Evolutionary conservation across 2,797 vertebrate species (phyloP).

Genomic region (Neosilurus mollespiculum): DNA sequence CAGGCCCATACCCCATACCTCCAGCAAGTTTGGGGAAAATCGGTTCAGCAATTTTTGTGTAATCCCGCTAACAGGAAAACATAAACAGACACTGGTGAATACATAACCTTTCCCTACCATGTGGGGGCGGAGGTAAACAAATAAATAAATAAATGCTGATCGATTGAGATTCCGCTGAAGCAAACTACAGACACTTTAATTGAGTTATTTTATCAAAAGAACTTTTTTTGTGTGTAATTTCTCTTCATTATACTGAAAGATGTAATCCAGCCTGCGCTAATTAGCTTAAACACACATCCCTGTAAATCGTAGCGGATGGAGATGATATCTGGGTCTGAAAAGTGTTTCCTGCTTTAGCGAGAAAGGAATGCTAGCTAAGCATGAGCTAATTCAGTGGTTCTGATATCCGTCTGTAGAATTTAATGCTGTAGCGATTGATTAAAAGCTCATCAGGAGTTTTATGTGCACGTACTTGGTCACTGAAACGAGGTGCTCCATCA

Average conservation of each 20-base stretch:
- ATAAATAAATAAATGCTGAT: not conserved
- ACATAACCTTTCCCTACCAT: too few species aligned
- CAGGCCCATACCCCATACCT: too few species aligned
- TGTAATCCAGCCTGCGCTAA: not conserved
- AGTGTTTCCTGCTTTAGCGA: not conserved
- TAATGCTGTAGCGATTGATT: not conserved
- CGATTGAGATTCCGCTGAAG: not conserved
- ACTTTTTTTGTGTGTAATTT: too few species aligned
- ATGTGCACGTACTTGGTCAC: slow-evolving; percentile 8
- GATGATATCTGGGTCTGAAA: not conserved
- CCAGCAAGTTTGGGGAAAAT: too few species aligned
- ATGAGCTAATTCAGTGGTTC: not conserved
- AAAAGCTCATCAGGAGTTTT: slow-evolving; percentile 25
- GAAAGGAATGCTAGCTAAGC: not conserved
- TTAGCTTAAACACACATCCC: not conserved
- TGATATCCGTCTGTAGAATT: not conserved
- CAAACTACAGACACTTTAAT: not conserved
- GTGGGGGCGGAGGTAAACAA: too few species aligned
- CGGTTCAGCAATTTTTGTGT: too few species aligned
- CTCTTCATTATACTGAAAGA: not conserved
- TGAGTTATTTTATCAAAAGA: not conserved
- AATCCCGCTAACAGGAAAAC: too few species aligned
- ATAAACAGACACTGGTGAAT: too few species aligned
- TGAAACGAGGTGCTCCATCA: slow-evolving; percentile 23
- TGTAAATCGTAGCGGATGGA: not conserved